Base-by-base conservation (phyloP, 1,140 invertebrate species). In the Procambarus clarkii region DNA sequence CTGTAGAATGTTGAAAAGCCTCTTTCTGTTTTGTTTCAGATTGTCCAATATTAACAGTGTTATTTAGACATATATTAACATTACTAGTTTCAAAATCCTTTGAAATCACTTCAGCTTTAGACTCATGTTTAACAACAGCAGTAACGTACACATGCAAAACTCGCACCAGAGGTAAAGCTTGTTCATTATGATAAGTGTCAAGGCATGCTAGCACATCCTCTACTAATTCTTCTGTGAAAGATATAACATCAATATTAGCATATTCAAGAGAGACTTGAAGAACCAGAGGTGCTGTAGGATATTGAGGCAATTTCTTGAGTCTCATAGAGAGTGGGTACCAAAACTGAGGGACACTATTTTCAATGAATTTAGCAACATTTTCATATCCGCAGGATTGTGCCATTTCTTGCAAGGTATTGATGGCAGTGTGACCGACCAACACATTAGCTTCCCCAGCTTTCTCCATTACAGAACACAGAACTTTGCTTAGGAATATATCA, bases 281-380 rank as follows among this genome's bases (percentile, higher is more conserved):
- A 50, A 92, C 83, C 7, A 83, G 60, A 2, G 85, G 91, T 34
- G 91, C 91, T 24, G 80, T 46, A 11, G 91, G 91, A 54, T 92
- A 74, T 45, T 88, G 86, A 21, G 58, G 86, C 18, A 88, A 77
- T 21, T 79, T 71, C n/a, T 88, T 87, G 18, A 92, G 71, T 24
- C 78, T 71, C 85, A 92, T 77, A 48, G 86, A 88, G 45, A 92
- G 85, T n/a, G 91, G 86, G 45, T 88, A 92, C 91, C 91, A 92
- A 76, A 88, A 92, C 24, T 92, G 86, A 7, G 85, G 91, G 13
- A 92, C 91, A 44, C 80, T 78, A 2, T 76, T 83, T 78, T 92
- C 85, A 58, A 92, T 88, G 8, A 92, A 24, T 24, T 82, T 50
- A 46, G 74, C 79, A 34, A 92, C 71, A 79, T 77, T 84, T 48